phyloP scores from a whole-genome alignment of 2,797 vertebrate genomes.

The Hoplostethus mediterraneus region DNA sequence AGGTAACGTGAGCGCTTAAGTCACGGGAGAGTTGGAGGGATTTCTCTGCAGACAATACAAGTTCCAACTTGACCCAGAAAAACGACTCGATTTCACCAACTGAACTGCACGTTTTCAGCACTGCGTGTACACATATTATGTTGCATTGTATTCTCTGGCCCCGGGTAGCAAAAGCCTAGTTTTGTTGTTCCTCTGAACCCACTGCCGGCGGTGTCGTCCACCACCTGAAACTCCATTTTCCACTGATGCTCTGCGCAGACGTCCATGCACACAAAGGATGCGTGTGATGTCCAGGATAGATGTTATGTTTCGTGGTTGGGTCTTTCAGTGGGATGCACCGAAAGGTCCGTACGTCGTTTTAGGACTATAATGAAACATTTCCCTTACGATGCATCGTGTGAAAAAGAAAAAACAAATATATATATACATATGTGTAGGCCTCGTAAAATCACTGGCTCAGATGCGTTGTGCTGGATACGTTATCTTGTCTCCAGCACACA shows the following conservation, averaged over 20 bases:
- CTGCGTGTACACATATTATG: neutral
- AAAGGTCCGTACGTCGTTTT: conserved; percentile 18
- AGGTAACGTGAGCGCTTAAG: conserved; percentile 47
- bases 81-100: conserved; percentile 7
- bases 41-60: conserved; percentile 66
- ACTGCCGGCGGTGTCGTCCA: conserved; percentile 5
- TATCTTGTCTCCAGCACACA: neutral
- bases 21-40: conserved; percentile 36
- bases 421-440: neutral
- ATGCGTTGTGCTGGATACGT: neutral
- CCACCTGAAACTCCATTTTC: conserved; percentile 58
- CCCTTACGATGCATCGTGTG: neutral
- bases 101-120: neutral
- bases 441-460: neutral
- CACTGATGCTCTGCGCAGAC: conserved; percentile 48
- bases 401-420: too few species aligned
- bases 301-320: conserved; percentile 25
- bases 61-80: conserved; percentile 59
- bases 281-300: conserved; percentile 42
- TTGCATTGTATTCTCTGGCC: neutral
- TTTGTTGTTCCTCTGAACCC: conserved; percentile 10
- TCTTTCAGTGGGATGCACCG: conserved; percentile 15
- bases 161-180: neutral
- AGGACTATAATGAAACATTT: too few species aligned
- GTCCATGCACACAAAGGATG: conserved; percentile 73